Conservation (phyloP, 2,797 vertebrate species). For the Paramormyrops hopkinsi region DNA sequence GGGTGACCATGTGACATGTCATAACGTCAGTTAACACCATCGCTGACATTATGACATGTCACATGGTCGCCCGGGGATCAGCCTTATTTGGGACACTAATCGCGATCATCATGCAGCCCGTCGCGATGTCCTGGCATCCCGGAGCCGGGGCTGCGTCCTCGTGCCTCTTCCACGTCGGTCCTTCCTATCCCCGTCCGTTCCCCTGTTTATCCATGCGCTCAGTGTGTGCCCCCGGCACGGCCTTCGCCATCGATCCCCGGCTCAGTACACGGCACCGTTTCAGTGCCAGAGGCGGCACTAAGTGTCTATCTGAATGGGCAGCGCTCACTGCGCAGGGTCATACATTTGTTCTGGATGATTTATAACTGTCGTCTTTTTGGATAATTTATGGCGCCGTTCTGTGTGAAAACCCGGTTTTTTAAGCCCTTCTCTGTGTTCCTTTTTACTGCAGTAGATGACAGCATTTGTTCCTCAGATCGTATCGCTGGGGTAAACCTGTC, state of each 20-base stretch:
- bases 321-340: background rate
- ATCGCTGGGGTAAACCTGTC: background rate
- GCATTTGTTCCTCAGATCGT: background rate
- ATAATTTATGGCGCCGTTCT: conserved; percentile 1
- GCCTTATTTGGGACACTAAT: conserved; percentile 82
- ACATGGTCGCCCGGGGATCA: conserved; percentile 71
- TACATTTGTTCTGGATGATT: conserved; percentile 4
- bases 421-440: background rate
- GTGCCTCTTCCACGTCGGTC: background rate
- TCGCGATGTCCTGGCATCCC: conserved; percentile 70
- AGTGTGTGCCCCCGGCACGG: background rate
- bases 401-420: background rate
- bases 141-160: background rate
- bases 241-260: background rate
- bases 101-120: conserved; percentile 67
- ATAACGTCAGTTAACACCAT: conserved; percentile 71
- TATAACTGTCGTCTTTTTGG: conserved; percentile 24
- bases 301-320: background rate
- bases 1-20: conserved; percentile 78
- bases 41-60: conserved; percentile 82
- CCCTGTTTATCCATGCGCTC: background rate
- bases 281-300: background rate
- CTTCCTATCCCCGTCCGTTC: background rate
- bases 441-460: background rate
- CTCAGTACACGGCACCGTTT: background rate